Base-by-base conservation (phyloP, 2,797 vertebrate genomes). In the Melanotaenia parkinsoni region DNA sequence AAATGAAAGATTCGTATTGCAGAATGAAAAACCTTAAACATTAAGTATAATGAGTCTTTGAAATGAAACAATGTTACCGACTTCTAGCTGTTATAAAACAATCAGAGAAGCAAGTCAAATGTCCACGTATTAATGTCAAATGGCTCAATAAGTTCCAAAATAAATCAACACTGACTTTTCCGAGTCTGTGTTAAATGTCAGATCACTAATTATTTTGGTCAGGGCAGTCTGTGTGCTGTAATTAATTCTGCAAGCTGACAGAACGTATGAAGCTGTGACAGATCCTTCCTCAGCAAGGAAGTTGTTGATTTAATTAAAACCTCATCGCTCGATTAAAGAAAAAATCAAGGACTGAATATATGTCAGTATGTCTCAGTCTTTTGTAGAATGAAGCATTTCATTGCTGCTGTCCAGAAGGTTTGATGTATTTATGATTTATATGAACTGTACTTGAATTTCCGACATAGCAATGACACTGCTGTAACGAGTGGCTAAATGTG, bases 121-220 rank as follows among this genome's bases (percentile, higher is more conserved):
- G 7, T 24, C 24, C n/a, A 5, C 40, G 35, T 51, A 18, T 58
- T 40, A 3, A 26, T 54, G 22, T 35, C 62, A 70, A 57, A 70
- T 13, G 20, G 38, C 70, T 63, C 58, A 12, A 22, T 50, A 22
- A 58, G 20, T 58, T 61, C 35, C 67, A 5, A 43, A 56, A 51
- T 58, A 61, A 40, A 7, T 70, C 60, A 58, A 40, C 35, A 47
- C 64, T 38, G 60, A 63, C 3, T 11, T 40, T 58, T 59, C 35
- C 12, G 37, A 54, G 56, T 28, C 28, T 35, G 50, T 68, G 70
- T 76, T 83, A 79, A 83, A 79, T 79, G 64, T 81, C 76, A 79
- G 32, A 58, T 58, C 12, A 0, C 72, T 81, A 45, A 72, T 77
- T 81, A 72, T 72, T 74, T 66, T n/a, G 6, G 53, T 74, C 32